Percentiles rank a stretch among this genome's conserved stretches.
Conservation (phyloP, 2,113 vertebrate genomes). For the Acrocephalus arundinaceus region DNA sequence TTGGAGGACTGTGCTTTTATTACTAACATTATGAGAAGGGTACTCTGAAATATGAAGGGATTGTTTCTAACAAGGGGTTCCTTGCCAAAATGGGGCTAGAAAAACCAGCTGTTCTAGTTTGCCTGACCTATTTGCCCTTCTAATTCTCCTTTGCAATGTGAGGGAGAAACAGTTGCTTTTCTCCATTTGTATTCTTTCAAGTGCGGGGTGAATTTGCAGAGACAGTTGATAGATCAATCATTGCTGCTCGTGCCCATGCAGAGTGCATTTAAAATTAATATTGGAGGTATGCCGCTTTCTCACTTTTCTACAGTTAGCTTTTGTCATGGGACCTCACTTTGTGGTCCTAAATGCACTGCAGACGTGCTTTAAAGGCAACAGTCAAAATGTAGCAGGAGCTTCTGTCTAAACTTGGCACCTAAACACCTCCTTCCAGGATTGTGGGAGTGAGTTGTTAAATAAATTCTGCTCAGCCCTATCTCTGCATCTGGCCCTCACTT, state of each 20-base stretch:
- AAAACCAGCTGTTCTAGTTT: background rate
- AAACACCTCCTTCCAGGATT: background rate
- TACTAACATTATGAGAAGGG: background rate
- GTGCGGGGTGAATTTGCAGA: background rate
- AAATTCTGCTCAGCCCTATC: background rate
- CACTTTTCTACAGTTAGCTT: background rate
- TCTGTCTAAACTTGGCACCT: constrained; percentile 8
- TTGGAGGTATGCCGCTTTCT: accelerated
- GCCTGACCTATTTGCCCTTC: background rate
- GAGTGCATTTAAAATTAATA: background rate
- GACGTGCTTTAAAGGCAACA: background rate
- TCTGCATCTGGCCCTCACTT: constrained; percentile 1
- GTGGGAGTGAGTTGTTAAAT: background rate
- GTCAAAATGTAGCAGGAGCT: background rate
- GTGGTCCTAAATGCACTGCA: background rate
- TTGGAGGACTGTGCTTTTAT: background rate
- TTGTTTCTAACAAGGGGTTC: background rate
- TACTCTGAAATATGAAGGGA: background rate
- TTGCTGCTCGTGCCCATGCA: background rate
- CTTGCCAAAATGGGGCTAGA: background rate
- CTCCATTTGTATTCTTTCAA: background rate
- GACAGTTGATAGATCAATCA: background rate
- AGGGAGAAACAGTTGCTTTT: background rate
- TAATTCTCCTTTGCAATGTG: background rate
- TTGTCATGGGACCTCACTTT: background rate